Conservation (phyloP, 2,797 vertebrate genomes). For the Psittacula echo region DNA sequence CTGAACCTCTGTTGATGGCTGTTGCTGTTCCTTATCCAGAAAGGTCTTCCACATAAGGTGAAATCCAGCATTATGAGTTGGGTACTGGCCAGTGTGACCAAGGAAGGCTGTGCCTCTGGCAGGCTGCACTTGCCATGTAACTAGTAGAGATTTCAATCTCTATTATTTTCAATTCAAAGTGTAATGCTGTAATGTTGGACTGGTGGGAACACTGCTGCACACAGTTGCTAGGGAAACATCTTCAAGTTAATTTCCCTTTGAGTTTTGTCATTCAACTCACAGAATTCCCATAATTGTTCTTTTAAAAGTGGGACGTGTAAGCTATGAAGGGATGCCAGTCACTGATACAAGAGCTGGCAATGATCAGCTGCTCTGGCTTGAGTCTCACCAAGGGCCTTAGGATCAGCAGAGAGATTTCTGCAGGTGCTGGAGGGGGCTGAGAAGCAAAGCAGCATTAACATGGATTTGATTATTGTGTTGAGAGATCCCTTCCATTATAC, state of each 20-base stretch:
- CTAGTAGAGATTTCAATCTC: neutral
- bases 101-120: neutral
- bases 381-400: constrained; percentile 46
- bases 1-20: neutral
- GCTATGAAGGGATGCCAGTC: constrained; percentile 51
- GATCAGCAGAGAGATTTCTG: constrained; percentile 64
- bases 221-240: constrained; percentile 56
- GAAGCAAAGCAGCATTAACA: constrained; percentile 51
- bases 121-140: neutral
- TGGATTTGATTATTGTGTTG: constrained; percentile 59
- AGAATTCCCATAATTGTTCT: neutral
- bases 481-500: constrained; percentile 44
- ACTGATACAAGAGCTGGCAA: constrained; percentile 59
- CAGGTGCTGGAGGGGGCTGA: constrained; percentile 43
- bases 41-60: neutral
- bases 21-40: neutral
- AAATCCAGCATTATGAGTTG: neutral
- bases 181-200: neutral
- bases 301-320: neutral
- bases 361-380: constrained; percentile 25
- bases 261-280: constrained; percentile 53
- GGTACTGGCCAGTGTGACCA: neutral
- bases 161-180: neutral
- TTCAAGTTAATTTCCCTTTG: constrained; percentile 42
- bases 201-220: constrained; percentile 3